These are phyloP conservation scores for Vulpes vulpes DNA, from an alignment of 2,113 vertebrate genomes.

Conservation along the genomic window DNA sequence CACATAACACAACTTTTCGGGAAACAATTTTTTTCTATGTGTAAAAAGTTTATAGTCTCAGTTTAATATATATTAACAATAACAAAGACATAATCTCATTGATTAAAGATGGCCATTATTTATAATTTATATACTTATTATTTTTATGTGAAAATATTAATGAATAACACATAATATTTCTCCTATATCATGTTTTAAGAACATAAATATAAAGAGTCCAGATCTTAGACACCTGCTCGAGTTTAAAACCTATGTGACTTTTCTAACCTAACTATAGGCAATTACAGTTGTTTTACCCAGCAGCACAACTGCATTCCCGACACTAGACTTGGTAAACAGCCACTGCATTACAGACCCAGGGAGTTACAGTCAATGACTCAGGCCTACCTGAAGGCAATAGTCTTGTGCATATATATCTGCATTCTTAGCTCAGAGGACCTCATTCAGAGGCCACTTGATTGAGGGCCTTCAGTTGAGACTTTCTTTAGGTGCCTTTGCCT, in stretches of 20 bases:
- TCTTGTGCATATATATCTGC: not conserved
- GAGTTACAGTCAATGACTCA: not conserved
- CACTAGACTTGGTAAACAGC: accelerated
- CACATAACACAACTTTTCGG: not conserved
- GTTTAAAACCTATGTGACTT: not conserved
- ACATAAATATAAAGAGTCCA: not conserved
- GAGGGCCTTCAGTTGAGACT: not conserved
- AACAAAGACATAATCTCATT: not conserved
- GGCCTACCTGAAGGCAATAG: not conserved
- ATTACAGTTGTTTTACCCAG: not conserved
- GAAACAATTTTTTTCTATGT: not conserved
- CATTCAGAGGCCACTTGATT: not conserved
- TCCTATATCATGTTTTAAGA: not conserved
- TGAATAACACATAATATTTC: not conserved
- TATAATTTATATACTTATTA: not conserved
- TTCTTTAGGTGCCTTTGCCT: not conserved
- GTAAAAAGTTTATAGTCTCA: not conserved
- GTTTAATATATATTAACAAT: not conserved
- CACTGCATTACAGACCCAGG: not conserved
- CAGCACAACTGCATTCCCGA: not conserved
- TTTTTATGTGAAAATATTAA: not conserved
- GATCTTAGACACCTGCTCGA: not conserved
- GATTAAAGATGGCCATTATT: not conserved
- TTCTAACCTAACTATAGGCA: not conserved
- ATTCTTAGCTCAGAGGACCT: not conserved